Evolutionary conservation across 2,888 invertebrate genomes (phyloP), one percentile per base, ranked within the genome.

Genomic region (Congeria kusceri): DNA sequence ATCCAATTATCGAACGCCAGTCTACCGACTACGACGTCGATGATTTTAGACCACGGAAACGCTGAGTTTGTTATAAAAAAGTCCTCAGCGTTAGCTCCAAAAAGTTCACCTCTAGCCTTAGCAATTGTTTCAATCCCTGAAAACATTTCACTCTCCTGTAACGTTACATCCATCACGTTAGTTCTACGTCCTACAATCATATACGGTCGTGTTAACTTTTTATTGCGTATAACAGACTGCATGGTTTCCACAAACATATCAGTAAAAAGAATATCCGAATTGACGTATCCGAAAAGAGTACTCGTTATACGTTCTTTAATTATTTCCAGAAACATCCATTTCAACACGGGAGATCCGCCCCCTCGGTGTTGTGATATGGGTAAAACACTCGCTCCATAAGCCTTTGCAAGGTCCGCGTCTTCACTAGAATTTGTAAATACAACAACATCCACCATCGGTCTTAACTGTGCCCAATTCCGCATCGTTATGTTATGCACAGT

Each of bases 261-360:
- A 15, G 87, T 88, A 64, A 91, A 91, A 9, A 91, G 64, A 20
- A 90, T 87, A 77, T 91, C 90, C 9, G 88, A 87, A 75, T 91
- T 91, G 11, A 88, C 88, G 78, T 86, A 90, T n/a, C 87, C 89
- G 67, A 88, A 90, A 29, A 84, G 76, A 72, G 74, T 81, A 25
- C 77, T 80, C 47, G 86, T 84, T 20, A 53, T 53, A 32, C 77
- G 80, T 39, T 85, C 84, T 29, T 74, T 53, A 61, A 80, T 82
- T 11, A 87, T 86, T 18, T 87, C 83, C 53, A 84, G 73, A 75
- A 88, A 91, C 91, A 91, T 90, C 46, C 84, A 64, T 57, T 84
- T 86, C 46, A 91, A 58, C 15, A 91, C 83, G 0, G 91, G 91
- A 13, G 85, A 77, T 0, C 86, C 85, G 18, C 83, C 86, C 0